Percentiles rank a stretch among this genome's conserved stretches.
These are phyloP conservation scores for Ailuropoda melanoleuca DNA, from an alignment of 2,113 vertebrate genomes.

Conservation along the genomic window DNA sequence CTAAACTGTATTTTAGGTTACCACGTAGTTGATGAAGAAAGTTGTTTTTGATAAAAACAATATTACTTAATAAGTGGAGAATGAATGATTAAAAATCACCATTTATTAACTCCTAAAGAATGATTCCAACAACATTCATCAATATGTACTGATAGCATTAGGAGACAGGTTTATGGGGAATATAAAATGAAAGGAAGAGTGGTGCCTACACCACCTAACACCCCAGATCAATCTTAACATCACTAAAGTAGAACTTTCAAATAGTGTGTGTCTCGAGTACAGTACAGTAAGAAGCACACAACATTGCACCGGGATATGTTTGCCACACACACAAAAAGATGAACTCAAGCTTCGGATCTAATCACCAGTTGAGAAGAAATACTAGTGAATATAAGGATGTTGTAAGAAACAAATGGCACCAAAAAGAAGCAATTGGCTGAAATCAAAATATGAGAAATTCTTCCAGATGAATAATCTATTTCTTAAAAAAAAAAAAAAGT, in stretches of 20 bases:
- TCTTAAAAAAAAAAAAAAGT: constrained; percentile 21
- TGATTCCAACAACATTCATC: background rate
- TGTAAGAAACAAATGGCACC: background rate
- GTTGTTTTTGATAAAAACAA: background rate
- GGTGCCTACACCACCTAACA: background rate
- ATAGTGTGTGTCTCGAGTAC: background rate
- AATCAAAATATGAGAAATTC: background rate
- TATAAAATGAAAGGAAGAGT: background rate
- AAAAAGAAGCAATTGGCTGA: background rate
- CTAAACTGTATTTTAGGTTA: background rate
- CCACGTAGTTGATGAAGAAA: background rate
- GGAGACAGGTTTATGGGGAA: background rate
- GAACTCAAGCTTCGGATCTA: background rate
- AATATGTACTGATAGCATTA: background rate
- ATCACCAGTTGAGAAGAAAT: background rate
- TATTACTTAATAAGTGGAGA: background rate
- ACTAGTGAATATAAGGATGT: background rate
- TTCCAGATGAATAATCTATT: background rate
- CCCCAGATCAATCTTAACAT: background rate
- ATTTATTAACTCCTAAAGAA: background rate
- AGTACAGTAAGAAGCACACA: background rate
- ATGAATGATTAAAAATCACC: background rate
- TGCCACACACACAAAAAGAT: background rate
- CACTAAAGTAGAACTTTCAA: background rate
- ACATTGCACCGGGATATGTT: background rate